Base-by-base conservation (phyloP, 2,113 vertebrate genomes). In the Podarcis cretensis region DNA sequence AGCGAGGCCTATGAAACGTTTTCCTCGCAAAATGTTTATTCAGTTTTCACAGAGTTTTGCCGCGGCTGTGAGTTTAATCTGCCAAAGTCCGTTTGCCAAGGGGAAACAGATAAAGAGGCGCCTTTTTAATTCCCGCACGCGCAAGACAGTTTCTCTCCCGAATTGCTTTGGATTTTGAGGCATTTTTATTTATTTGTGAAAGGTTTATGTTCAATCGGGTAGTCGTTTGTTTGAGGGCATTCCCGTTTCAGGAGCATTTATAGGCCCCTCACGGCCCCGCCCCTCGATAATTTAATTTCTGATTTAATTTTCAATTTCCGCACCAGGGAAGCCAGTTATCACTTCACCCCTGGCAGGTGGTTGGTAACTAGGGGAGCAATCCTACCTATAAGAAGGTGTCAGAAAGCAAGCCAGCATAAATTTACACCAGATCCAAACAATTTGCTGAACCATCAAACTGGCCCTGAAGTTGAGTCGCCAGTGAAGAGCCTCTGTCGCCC, bases 1-100 rank as follows among this genome's bases (percentile, higher is more conserved):
- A 84, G 73, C 23, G 82, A n/a, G 16, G 32, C 48, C 71, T 63
- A 80, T 81, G 83, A 75, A 85, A 30, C 83, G 73, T 54, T 87
- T 89, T 89, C 48, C 5, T 89, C 7, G 68, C 57, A 88, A 90
- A 68, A 4, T 83, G 91, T 57, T 87, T 89, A 57, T 74, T 90
- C 91, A 84, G 88, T 89, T 0, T 0, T 16, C 43, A 73, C 87
- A 85, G 85, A 85, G 90, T 86, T 89, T 90, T 94, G 82, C 3
- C 18, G 6, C 3, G 2, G 88, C 1, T 54, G 30, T 90, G 73
- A 87, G 87, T 84, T 74, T 73, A 83, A 75, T 88, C 87, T 83
- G 63, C 87, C 82, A 93, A 25, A 76, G 20, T 9, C 85, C 90
- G 90, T 84, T 91, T 71, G 48, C 32, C 77, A 68, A 65, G 5